A percentile compares a stretch with the other conserved stretches of the same genome.
These are phyloP conservation scores for Actinia equina DNA, from an alignment of 64 coral and sea anemone species.

Conservation along the genomic window DNA sequence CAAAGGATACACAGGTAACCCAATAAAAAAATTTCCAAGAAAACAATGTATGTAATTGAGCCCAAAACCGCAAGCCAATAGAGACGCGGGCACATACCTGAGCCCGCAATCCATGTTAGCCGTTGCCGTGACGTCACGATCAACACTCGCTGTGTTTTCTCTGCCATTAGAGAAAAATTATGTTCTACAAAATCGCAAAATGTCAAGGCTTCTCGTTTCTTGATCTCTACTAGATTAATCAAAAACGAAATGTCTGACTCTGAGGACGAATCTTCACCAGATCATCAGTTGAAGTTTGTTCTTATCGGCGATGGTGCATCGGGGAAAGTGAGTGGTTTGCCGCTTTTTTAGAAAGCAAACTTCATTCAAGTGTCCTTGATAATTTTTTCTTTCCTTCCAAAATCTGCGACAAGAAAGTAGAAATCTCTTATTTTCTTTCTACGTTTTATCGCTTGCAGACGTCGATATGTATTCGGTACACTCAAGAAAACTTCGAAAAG, in stretches of 20 bases:
- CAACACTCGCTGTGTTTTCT: slow-evolving; percentile 18
- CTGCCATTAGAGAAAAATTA: neutral
- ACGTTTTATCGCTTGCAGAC: slow-evolving; percentile 54
- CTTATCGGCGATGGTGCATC: slow-evolving; percentile 93
- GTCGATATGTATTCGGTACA: slow-evolving; percentile 86
- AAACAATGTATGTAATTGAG: no score
- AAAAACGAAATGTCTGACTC: slow-evolving; percentile 82
- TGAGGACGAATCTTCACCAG: slow-evolving; percentile 83
- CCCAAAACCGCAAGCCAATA: no score
- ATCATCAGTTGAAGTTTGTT: slow-evolving; percentile 96
- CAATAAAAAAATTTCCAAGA: no score
- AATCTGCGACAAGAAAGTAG: neutral
- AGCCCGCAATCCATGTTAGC: slow-evolving; percentile 26
- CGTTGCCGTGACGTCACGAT: slow-evolving; percentile 63
- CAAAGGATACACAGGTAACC: no score
- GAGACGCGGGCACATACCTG: neutral
- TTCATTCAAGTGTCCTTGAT: neutral
- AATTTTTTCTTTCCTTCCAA: neutral
- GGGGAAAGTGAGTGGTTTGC: slow-evolving; percentile 63
- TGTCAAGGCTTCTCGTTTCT: neutral
- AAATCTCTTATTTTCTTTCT: neutral
- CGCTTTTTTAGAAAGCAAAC: neutral
- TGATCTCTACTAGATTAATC: slow-evolving; percentile 6
- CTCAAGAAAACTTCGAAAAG: slow-evolving; percentile 94
- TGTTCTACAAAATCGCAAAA: neutral